Base-by-base conservation (phyloP, 1,140 invertebrate genomes). In the Idris sp. region DNA sequence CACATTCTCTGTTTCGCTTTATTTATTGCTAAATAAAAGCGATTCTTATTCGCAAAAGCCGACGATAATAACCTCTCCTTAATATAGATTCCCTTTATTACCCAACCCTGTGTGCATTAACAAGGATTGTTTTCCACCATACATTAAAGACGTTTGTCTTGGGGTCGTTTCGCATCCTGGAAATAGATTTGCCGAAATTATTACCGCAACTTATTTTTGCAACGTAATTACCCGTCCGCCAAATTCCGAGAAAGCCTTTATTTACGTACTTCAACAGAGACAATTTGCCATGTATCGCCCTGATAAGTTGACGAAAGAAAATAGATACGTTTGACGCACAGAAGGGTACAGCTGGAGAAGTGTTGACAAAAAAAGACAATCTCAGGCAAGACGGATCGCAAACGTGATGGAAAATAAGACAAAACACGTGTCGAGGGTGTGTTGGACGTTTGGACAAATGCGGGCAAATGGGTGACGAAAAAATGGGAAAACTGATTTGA, bases 221-320 rank as follows among this genome's bases (percentile, higher is more conserved):
- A 30, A 14, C 30, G 41, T 10, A 56, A 62, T 56, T 62, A 41
- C 41, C 48, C 19, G 0, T 2, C 9, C 9, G 14, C 7, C 14
- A 46, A 48, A 15, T 72, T 72, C 33, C 18, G 4, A 48, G 68
- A 72, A 62, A 16, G 14, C 13, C 53, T 35, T 49, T 67, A 35
- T 40, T 58, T 41, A 40, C 18, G 36, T 16, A 53, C 10, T 53
- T n/a, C n/a, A n/a, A n/a, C 65, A 53, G 46, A 53, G 30, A 54
- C 54, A 54, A 61, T 54, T 61, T 54, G 41, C 46, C 43, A 13
- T 13, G 67, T 19, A 62, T 56, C 35, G 59, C 44, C 58, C 14
- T 59, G 58, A 64, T 73, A 64, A 56, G n/a, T 16, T 36, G 44
- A 30, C 58, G 68, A 72, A 64, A 58, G 51, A 51, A 72, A 72